Evolutionary conservation across 35 echinoderm and acorn worm genomes (phyloP).

Genomic region (Stichopus chloronotus): DNA sequence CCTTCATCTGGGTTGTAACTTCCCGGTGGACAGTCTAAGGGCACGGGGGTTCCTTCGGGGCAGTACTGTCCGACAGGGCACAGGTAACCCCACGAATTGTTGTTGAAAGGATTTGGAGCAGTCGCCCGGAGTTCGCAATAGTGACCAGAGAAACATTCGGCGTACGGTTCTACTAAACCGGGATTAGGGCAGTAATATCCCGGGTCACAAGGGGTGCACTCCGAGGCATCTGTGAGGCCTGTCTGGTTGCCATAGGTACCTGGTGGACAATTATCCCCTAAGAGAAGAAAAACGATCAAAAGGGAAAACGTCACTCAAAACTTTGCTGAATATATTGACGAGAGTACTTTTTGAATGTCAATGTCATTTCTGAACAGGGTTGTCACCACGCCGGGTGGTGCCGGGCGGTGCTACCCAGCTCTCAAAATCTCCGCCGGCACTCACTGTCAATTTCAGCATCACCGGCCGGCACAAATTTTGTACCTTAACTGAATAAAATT

Average conservation of each 20-base stretch:
- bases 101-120: conserved; percentile 76
- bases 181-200: conserved; percentile 80
- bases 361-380: background rate
- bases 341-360: background rate
- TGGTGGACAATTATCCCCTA: conserved; percentile 88
- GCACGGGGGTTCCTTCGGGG: conserved; percentile 79
- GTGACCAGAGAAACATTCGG: conserved; percentile 71
- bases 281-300: background rate
- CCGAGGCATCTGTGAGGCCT: conserved; percentile 62
- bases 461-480: no score
- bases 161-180: conserved; percentile 74
- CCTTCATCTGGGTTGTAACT: conserved; percentile 89
- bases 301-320: no score
- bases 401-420: no score
- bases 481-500: no score
- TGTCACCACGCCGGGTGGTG: no score
- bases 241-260: conserved; percentile 96
- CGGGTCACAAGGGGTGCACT: conserved; percentile 88
- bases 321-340: no score
- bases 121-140: conserved; percentile 88
- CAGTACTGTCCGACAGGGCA: conserved; percentile 92
- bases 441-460: no score
- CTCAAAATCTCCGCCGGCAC: no score
- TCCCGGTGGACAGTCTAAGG: conserved; percentile 73
- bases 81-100: conserved; percentile 73